Conservation (phyloP, 2,888 invertebrate species). For the Elmis aenea region DNA sequence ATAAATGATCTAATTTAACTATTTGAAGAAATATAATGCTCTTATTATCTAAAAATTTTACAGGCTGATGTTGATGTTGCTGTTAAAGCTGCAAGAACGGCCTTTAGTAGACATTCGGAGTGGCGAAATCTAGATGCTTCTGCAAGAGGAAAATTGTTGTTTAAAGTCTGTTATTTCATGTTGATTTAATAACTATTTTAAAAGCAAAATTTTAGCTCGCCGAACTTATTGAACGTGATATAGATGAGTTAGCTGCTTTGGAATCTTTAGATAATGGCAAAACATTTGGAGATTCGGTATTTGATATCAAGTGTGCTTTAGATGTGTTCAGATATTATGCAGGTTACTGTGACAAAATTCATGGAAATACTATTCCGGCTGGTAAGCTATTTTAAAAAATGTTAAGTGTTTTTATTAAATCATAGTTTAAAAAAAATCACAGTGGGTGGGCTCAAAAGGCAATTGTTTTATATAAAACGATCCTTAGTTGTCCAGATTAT, state of each 20-base stretch:
- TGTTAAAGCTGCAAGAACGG: constrained; percentile 72
- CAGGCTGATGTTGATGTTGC: constrained; percentile 78
- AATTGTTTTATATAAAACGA: no score
- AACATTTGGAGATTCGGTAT: constrained; percentile 54
- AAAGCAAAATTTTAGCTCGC: constrained; percentile 54
- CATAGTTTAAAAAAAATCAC: no score
- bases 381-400: no score
- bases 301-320: constrained; percentile 50
- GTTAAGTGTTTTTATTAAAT: no score
- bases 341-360: constrained; percentile 83
- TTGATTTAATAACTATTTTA: constrained; percentile 2
- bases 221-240: constrained; percentile 72
- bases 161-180: constrained; percentile 44
- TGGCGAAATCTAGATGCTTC: constrained; percentile 84
- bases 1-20: no score
- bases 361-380: constrained; percentile 76
- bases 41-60: constrained; percentile 1
- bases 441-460: no score
- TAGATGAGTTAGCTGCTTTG: constrained; percentile 64
- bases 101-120: constrained; percentile 65
- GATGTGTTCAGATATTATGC: constrained; percentile 65
- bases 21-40: no score
- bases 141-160: constrained; percentile 66
- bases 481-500: no score
- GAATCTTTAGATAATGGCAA: constrained; percentile 82